phyloP scores from a whole-genome alignment of 2,113 vertebrate species.

The Balaeniceps rex region DNA sequence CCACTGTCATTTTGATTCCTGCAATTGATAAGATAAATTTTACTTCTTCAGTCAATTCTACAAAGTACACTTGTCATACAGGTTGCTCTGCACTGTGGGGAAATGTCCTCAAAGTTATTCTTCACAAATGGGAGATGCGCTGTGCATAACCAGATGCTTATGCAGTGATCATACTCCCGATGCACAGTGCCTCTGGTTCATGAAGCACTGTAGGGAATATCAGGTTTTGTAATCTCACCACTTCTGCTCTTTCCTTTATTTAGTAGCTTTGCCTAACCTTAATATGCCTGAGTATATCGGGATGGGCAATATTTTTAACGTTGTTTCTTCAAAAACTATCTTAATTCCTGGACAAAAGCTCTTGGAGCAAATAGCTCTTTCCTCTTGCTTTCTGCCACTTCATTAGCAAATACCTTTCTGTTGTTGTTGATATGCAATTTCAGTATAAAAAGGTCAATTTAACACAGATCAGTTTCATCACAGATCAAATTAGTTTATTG shows the following conservation, averaged over 20 bases:
- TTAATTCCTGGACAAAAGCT: not conserved
- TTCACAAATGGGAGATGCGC: not conserved
- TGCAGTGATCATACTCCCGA: not conserved
- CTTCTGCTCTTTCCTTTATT: not conserved
- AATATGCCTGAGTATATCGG: fast-evolving
- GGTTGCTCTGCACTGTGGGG: not conserved
- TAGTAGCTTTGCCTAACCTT: not conserved
- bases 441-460: not conserved
- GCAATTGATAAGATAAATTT: not conserved
- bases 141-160: not conserved
- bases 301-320: not conserved
- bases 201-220: not conserved
- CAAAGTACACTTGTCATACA: not conserved
- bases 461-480: not conserved
- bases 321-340: not conserved
- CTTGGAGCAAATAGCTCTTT: not conserved
- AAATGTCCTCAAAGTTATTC: not conserved
- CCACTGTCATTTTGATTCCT: not conserved
- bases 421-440: not conserved
- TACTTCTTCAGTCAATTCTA: not conserved
- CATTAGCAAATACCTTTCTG: not conserved
- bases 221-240: not conserved
- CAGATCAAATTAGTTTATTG: not conserved
- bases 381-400: not conserved
- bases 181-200: not conserved